Percentiles rank a stretch among this genome's conserved stretches.
Evolutionary conservation across 2,888 invertebrate genomes (phyloP).

Genomic region (Metallyticus violacea): DNA sequence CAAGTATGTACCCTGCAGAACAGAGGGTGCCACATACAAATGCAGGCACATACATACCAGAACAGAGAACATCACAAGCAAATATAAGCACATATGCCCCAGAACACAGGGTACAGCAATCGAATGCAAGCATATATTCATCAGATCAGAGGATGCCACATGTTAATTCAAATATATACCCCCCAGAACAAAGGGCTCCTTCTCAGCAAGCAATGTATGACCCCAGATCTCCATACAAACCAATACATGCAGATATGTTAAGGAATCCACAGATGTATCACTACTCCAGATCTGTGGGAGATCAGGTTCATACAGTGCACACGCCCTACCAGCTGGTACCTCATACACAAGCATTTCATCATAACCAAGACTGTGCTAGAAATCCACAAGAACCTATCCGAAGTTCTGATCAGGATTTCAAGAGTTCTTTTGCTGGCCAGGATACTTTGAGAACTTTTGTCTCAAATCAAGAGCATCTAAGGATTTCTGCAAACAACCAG

Average conservation of each 20-base stretch:
- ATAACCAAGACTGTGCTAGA: background rate
- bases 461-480: background rate
- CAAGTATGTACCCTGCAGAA: background rate
- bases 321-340: background rate
- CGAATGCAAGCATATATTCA: background rate
- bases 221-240: constrained; percentile 1
- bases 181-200: background rate
- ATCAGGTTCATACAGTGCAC: background rate
- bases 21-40: background rate
- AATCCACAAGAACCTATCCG: background rate
- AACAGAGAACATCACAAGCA: background rate
- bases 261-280: background rate
- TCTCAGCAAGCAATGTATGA: background rate
- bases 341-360: background rate
- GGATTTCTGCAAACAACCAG: background rate
- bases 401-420: background rate
- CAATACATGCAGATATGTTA: constrained; percentile 1
- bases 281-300: background rate
- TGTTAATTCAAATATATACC: background rate
- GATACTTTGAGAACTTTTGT: background rate
- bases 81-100: background rate
- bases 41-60: background rate
- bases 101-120: background rate
- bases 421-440: background rate
- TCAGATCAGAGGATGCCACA: background rate